A percentile compares a stretch with the other conserved stretches of the same genome.
Evolutionary conservation across 2,888 invertebrate species (phyloP).

Genomic region (Marronus borbonicus): DNA sequence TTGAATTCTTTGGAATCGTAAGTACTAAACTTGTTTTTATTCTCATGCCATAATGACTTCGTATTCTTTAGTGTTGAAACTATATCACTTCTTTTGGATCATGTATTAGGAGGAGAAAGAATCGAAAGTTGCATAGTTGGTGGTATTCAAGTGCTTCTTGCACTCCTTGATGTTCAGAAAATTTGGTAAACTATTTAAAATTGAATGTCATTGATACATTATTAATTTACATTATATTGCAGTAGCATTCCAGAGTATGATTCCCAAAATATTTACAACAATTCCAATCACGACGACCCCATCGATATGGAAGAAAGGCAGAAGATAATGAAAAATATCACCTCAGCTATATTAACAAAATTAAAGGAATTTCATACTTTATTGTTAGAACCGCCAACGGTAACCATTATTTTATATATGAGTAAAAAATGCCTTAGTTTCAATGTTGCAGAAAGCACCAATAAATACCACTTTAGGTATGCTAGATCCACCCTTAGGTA

Average conservation of each 20-base stretch:
- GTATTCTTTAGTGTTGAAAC: constrained; percentile 70
- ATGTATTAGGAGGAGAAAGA: constrained; percentile 80
- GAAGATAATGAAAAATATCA: constrained; percentile 76
- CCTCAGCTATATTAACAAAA: constrained; percentile 77
- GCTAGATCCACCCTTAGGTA: constrained; percentile 84
- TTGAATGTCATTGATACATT: not conserved
- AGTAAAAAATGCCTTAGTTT: not conserved
- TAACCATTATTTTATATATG: constrained; percentile 63
- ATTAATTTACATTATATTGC: constrained; percentile 49
- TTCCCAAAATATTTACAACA: constrained; percentile 61
- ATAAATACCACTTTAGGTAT: constrained; percentile 81
- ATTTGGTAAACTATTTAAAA: constrained; percentile 66
- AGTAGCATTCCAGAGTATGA: constrained; percentile 63
- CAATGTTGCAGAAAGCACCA: constrained; percentile 73
- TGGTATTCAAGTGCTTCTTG: constrained; percentile 85
- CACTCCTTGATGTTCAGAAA: constrained; percentile 76
- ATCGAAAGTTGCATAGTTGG: constrained; percentile 83
- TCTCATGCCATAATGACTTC: not conserved
- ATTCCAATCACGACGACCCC: constrained; percentile 68
- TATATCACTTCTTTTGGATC: constrained; percentile 80
- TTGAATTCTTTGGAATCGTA: constrained; percentile 83
- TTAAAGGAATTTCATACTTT: constrained; percentile 81
- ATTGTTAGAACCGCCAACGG: constrained; percentile 80
- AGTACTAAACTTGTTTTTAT: constrained; percentile 60
- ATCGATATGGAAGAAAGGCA: constrained; percentile 75